These are phyloP conservation scores for Troides helena DNA, from an alignment of 2,888 invertebrate genomes.

Conservation along the genomic window DNA sequence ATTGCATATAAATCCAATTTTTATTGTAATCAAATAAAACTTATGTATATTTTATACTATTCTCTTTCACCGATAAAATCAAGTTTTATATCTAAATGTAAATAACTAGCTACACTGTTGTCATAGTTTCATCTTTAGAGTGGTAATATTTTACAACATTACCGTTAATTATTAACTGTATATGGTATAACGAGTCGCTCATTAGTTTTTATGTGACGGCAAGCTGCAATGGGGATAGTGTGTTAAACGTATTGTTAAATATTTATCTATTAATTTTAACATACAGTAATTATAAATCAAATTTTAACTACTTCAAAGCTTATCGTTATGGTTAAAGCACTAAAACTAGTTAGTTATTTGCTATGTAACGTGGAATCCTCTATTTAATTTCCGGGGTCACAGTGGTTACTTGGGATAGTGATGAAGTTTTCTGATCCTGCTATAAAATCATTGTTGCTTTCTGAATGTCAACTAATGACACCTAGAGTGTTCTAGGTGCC, in stretches of 20 bases:
- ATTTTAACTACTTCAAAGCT: background rate
- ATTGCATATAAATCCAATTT: background rate
- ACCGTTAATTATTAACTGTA: constrained; percentile 16
- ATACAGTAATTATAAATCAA: background rate
- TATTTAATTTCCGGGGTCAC: too few relatives aligned
- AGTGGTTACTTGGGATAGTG: too few relatives aligned
- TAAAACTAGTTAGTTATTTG: too few relatives aligned
- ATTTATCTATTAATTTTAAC: background rate
- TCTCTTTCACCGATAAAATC: background rate
- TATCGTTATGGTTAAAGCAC: too few relatives aligned
- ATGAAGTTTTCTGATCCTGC: background rate
- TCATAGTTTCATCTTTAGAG: too few relatives aligned
- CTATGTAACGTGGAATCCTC: too few relatives aligned
- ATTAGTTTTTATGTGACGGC: background rate
- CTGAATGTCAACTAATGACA: too few relatives aligned
- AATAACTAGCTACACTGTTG: too few relatives aligned
- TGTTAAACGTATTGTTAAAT: background rate
- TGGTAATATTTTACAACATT: background rate
- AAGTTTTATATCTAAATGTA: background rate
- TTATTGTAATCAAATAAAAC: background rate
- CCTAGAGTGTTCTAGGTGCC: background rate
- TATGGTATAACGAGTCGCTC: background rate
- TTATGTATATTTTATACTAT: background rate
- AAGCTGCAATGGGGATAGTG: background rate
- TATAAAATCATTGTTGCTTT: too few relatives aligned